Base-by-base conservation (phyloP, 2,113 vertebrate species). In the Pteronura brasiliensis region DNA sequence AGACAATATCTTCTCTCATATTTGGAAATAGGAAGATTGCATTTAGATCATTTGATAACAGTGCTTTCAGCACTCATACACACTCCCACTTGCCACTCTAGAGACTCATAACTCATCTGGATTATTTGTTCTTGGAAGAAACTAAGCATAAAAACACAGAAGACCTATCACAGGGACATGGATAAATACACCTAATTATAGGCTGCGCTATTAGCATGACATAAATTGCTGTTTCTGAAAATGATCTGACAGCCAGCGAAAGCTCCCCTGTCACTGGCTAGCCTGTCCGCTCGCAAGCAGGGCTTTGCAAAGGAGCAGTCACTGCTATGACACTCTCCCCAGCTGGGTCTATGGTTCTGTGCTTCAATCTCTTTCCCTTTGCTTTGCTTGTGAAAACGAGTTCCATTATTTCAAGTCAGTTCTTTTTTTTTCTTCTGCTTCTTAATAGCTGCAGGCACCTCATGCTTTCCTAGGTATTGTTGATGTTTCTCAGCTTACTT, bases 101-200 rank as follows among this genome's bases (percentile, higher is more conserved):
- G 10, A 82, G 83, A n/a, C 8, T 96, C 90, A 61, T 63, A 95
- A 61, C 81, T 97, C 92, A 21, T 90, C 61, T 92, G 63, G 49
- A 20, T 95, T 83, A 31, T 94, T 93, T 98, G 96, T 98, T 86
- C 79, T 94, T 86, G 63, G 55, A 67, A 96, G 80, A 97, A 98
- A 91, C 9, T 80, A 77, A 98, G 86, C 88, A 95, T 23, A 88
- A 7, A 84, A 63, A 20, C 6, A 3, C 27, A 87, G 91, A 87
- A 93, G 81, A 91, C 36, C 77, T 95, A 69, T 97, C 12, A 89
- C 79, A 85, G 49, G 81, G 80, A 92, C 88, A 77, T 95, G 88
- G 90, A 96, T 90, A 97, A 98, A 97, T 95, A 89, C 3, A 57
- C 72, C 79, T 98, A 97, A 98, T 98, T 98, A 98, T 93, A 94